Base-by-base conservation (phyloP, 2,888 invertebrate genomes). In the Drosophila nr. fundita region DNA sequence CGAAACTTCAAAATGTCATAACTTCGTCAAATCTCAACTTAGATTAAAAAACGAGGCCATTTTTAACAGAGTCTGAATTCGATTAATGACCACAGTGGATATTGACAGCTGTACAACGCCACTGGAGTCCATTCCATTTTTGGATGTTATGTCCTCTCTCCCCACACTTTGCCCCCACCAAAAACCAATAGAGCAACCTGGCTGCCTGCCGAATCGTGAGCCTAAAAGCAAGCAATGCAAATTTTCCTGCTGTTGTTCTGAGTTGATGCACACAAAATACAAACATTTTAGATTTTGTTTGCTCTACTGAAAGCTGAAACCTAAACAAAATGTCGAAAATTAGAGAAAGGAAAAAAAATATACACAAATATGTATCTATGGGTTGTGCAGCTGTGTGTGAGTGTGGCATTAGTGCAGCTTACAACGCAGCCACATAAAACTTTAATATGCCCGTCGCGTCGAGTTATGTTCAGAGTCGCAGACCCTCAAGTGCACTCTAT, bases 291-390 rank as follows among this genome's bases (percentile, higher is more conserved):
- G 75, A 73, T 77, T 67, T 72, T 49, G 54, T 61, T 61, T 61
- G 61, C 54, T 50, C 15, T 13, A 53, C 60, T 65, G 45, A 80
- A 78, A 87, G 80, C 84, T 68, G 76, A 67, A 78, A 76, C 58
- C 71, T 75, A 76, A 84, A 82, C 85, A 82, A 80, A 80, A 82
- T 82, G 72, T 52, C 36, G 40, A 63, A 77, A 76, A 76, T 73
- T 59, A 10, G 13, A 32, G 21, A 2, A 34, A 69, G 78, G 73
- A 66, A 73, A 57, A 68, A 61, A 66, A 21, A 65, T 38, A 34
- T 42, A 68, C 49, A 42, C 29, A 54, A 53, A 73, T 61, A 59
- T 68, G 40, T 73, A 61, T 68, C 42, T 62, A 62, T 60, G 53
- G 24, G 57, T 18, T 52, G 54, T 34, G 32, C 32, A 45, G 57